Evolutionary conservation across 2,888 invertebrate genomes (phyloP).

Genomic region (Epinotia bilunana): DNA sequence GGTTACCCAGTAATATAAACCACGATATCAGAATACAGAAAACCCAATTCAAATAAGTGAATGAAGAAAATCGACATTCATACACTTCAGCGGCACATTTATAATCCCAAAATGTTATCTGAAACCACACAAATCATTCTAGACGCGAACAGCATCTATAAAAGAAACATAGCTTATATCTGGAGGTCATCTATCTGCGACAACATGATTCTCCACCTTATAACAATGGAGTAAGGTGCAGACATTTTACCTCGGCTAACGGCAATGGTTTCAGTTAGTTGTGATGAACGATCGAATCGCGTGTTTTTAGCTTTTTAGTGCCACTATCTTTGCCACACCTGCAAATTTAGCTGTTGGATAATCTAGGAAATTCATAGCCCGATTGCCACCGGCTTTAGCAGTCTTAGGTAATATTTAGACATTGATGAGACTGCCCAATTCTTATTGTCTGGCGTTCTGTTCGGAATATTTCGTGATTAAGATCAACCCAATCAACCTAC

Average conservation of each 20-base stretch:
- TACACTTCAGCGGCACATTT: conserved; percentile 34
- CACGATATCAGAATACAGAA: background rate
- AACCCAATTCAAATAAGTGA: conserved; percentile 4
- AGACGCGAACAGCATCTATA: conserved; percentile 42
- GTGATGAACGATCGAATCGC: conserved; percentile 43
- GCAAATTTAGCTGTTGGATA: conserved; percentile 38
- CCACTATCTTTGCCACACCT: conserved; percentile 43
- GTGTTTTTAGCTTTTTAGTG: conserved; percentile 41
- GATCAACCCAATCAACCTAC: conserved; percentile 5
- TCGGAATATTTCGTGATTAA: background rate
- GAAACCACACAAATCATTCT: conserved; percentile 44
- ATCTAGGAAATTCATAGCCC: conserved; percentile 28
- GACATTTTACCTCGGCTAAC: background rate
- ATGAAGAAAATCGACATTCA: conserved; percentile 24
- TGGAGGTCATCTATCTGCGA: conserved; percentile 40
- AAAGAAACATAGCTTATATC: conserved; percentile 43
- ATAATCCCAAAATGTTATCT: conserved; percentile 36
- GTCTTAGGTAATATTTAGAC: conserved; percentile 27
- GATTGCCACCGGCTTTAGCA: conserved; percentile 27
- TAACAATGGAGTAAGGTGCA: conserved; percentile 20
- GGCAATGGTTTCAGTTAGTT: conserved; percentile 39
- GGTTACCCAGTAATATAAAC: too few species aligned
- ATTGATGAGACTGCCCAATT: conserved; percentile 21
- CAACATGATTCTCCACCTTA: conserved; percentile 34
- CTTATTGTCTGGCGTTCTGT: background rate